Percentiles rank a stretch among this genome's conserved stretches.
These are phyloP conservation scores for Cyclargus thomasi DNA, from an alignment of 1,140 invertebrate genomes.

Conservation along the genomic window DNA sequence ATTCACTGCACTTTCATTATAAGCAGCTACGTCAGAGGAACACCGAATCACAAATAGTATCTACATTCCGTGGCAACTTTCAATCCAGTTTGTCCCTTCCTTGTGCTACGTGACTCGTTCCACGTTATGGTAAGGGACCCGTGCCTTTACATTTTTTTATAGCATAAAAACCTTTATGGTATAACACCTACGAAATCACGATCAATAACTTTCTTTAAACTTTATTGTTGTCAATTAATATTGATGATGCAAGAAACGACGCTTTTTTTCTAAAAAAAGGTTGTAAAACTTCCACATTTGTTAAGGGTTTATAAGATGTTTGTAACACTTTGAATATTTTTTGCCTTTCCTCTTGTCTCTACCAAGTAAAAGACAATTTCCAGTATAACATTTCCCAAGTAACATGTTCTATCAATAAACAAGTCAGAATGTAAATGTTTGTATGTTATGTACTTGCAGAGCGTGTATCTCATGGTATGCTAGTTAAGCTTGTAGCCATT, in stretches of 20 bases:
- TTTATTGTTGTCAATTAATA: too few species aligned
- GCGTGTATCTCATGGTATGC: slow-evolving; percentile 16
- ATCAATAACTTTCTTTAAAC: neutral
- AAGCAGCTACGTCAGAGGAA: slow-evolving; percentile 34
- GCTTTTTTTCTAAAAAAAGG: too few species aligned
- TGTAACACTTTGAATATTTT: too few species aligned
- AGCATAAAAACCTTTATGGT: neutral
- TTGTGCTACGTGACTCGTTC: slow-evolving; percentile 32
- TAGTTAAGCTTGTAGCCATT: slow-evolving; percentile 19
- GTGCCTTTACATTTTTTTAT: slow-evolving; percentile 15
- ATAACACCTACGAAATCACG: neutral
- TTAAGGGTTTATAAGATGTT: too few species aligned
- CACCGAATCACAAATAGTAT: slow-evolving; percentile 36
- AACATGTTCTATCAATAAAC: neutral
- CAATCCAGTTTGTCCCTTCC: slow-evolving; percentile 36
- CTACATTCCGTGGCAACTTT: slow-evolving; percentile 36
- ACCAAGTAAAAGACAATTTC: too few species aligned
- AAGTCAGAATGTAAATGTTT: neutral
- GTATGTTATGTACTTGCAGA: neutral
- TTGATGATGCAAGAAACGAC: too few species aligned
- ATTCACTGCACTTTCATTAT: slow-evolving; percentile 9
- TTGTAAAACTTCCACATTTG: too few species aligned
- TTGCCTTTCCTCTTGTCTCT: too few species aligned
- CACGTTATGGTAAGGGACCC: slow-evolving; percentile 25
- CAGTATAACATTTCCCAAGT: too few species aligned